phyloP scores from a whole-genome alignment of 2,888 invertebrate genomes.

The Spicauda simplicius region DNA sequence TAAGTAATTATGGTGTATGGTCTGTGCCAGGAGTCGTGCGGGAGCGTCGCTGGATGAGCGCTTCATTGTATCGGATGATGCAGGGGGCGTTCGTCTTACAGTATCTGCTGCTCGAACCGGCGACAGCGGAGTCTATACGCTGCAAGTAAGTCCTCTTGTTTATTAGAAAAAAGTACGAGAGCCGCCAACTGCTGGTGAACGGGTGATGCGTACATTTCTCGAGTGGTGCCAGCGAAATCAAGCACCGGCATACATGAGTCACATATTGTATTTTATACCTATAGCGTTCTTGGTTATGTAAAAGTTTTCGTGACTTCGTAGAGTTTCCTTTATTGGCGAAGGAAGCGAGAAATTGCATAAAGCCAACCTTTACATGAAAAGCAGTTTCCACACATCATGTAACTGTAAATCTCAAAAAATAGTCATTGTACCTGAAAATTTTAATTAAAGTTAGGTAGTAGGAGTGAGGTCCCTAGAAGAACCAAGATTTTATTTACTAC shows the following conservation, averaged over 20 bases:
- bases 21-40: slow-evolving; percentile 68
- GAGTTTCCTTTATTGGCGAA: too few species aligned
- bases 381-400: too few species aligned
- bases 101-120: slow-evolving; percentile 89
- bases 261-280: neutral
- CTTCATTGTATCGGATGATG: slow-evolving; percentile 85
- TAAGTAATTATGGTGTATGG: neutral
- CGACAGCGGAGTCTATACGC: slow-evolving; percentile 91
- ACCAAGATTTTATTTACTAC: too few species aligned
- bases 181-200: neutral
- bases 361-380: too few species aligned
- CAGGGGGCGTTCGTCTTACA: slow-evolving; percentile 89
- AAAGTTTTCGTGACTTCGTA: too few species aligned
- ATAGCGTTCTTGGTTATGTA: too few species aligned
- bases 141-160: slow-evolving; percentile 78
- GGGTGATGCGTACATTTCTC: neutral
- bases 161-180: neutral
- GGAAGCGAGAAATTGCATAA: too few species aligned
- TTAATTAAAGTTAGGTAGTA: too few species aligned
- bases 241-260: neutral
- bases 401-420: too few species aligned
- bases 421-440: too few species aligned
- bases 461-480: too few species aligned
- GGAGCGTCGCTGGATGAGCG: slow-evolving; percentile 88
- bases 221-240: neutral